A percentile compares a stretch with the other conserved stretches of the same genome.
These are phyloP conservation scores for Dynastes hyllus DNA, from an alignment of 2,888 invertebrate species.

Conservation along the genomic window DNA sequence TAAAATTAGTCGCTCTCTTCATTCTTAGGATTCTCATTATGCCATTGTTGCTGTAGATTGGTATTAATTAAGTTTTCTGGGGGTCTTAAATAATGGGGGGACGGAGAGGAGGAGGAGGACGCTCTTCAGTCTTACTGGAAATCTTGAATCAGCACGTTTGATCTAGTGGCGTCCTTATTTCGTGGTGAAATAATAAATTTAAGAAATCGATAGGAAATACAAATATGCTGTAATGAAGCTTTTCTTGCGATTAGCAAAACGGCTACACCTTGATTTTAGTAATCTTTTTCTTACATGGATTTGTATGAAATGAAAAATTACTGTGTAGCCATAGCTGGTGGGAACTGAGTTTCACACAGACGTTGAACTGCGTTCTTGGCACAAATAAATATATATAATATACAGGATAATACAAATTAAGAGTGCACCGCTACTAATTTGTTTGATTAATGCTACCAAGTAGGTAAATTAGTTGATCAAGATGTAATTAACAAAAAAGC, in stretches of 20 bases:
- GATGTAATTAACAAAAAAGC: too few relatives aligned
- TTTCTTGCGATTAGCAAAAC: not conserved
- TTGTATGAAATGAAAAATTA: not conserved
- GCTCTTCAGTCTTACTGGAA: not conserved
- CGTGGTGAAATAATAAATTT: not conserved
- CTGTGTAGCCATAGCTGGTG: not conserved
- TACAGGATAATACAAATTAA: too few relatives aligned
- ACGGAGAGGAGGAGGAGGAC: too few relatives aligned
- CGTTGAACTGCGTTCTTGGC: too few relatives aligned
- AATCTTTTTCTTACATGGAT: not conserved
- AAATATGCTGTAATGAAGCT: not conserved
- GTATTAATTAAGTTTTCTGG: constrained; percentile 29
- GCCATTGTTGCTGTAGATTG: not conserved
- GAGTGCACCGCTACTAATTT: too few relatives aligned
- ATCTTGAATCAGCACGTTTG: not conserved
- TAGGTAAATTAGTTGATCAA: too few relatives aligned
- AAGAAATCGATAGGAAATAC: not conserved
- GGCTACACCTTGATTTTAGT: not conserved
- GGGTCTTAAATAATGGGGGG: constrained; percentile 13
- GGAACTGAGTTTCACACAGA: not conserved
- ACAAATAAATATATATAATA: too few relatives aligned
- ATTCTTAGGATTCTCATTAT: not conserved
- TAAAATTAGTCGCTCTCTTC: constrained; percentile 16
- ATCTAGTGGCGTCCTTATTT: not conserved
- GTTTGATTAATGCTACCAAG: too few relatives aligned